phyloP scores from a whole-genome alignment of 1,140 invertebrate genomes.

The Muscidifurax raptorellus region DNA sequence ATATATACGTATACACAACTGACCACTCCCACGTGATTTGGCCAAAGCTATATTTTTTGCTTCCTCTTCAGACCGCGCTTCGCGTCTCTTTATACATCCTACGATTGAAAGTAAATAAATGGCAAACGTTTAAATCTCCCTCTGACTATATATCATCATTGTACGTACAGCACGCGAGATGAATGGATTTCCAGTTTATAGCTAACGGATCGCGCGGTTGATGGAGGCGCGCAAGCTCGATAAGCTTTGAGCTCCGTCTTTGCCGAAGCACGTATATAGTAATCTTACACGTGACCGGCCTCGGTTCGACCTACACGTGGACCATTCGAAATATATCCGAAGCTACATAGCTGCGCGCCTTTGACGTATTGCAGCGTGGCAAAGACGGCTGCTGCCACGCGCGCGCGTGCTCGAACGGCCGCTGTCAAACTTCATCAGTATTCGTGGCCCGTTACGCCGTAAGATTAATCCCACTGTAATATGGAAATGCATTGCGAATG shows the following conservation, averaged over 20 bases:
- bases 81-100: background rate
- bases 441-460: slow-evolving; percentile 54
- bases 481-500: slow-evolving; percentile 68
- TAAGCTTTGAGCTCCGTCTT: background rate
- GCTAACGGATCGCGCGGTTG: background rate
- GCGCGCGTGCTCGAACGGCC: slow-evolving; percentile 36
- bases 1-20: background rate
- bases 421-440: slow-evolving; percentile 66
- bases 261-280: slow-evolving; percentile 16
- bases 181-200: slow-evolving; percentile 15
- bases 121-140: no score
- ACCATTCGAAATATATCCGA: slow-evolving; percentile 4
- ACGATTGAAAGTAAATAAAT: background rate
- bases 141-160: no score
- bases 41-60: background rate
- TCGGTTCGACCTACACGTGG: slow-evolving; percentile 3
- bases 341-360: background rate
- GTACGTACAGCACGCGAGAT: slow-evolving; percentile 10
- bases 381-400: background rate
- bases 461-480: slow-evolving; percentile 71
- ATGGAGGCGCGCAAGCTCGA: background rate
- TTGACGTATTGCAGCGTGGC: no score
- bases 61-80: background rate
- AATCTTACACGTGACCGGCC: slow-evolving; percentile 21
- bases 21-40: background rate